These are phyloP conservation scores for Apoda limacodes DNA, from an alignment of 2,888 invertebrate genomes.

Conservation along the genomic window DNA sequence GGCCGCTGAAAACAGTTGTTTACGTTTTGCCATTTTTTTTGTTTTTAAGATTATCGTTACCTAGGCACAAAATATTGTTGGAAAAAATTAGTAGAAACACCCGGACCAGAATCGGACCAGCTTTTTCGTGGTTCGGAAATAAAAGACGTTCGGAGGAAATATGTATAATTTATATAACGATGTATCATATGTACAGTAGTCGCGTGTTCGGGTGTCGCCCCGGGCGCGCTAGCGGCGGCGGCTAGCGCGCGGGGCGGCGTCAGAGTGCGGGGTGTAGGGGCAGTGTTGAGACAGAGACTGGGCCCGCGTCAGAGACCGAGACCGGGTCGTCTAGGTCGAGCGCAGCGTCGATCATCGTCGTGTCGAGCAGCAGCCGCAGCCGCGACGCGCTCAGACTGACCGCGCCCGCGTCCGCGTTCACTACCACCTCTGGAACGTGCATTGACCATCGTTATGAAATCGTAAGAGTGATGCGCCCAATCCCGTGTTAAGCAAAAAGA, in stretches of 20 bases:
- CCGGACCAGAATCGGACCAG: conserved; percentile 2
- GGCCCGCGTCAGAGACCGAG: conserved; percentile 35
- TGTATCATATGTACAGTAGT: conserved; percentile 10
- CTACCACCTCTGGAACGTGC: conserved; percentile 20
- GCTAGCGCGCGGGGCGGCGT: conserved; percentile 12
- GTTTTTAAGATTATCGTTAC: conserved; percentile 15
- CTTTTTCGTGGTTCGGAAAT: conserved; percentile 2
- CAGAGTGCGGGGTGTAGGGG: conserved; percentile 3
- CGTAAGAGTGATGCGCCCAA: no score
- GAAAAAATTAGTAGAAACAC: conserved; percentile 8
- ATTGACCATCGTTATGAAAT: background rate
- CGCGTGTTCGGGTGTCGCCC: no score
- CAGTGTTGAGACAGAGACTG: conserved; percentile 10
- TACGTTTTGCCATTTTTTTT: no score
- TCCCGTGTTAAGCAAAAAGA: no score
- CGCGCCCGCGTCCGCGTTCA: conserved; percentile 29
- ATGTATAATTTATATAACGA: conserved; percentile 7
- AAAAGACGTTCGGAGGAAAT: conserved; percentile 5
- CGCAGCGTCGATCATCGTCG: conserved; percentile 92
- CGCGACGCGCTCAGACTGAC: conserved; percentile 75
- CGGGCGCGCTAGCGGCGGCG: conserved; percentile 18
- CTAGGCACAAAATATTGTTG: background rate
- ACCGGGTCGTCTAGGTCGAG: conserved; percentile 89
- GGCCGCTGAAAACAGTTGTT: no score
- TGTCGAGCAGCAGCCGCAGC: conserved; percentile 83